Base-by-base conservation (phyloP, 2,113 vertebrate species). In the Scomber scombrus region DNA sequence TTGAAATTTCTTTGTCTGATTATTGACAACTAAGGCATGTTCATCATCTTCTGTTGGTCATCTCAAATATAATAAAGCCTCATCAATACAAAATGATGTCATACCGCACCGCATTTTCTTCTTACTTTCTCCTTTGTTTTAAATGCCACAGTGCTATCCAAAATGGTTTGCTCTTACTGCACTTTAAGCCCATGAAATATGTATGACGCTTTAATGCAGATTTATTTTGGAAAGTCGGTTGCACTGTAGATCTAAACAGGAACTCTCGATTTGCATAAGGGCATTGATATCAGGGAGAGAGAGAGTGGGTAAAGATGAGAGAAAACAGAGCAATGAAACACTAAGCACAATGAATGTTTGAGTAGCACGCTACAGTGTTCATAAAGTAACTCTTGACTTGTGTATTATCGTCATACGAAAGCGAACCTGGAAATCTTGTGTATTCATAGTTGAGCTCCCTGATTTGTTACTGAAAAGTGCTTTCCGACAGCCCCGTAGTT, bases 161-260 rank as follows among this genome's bases (percentile, higher is more conserved):
- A 91, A 93, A 92, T 82, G 71, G 81, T 84, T 89, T 86, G 81
- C 90, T 93, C 86, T 89, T 84, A 89, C 81, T 86, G 88, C 91
- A 91, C 90, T 93, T 92, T 79, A 88, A 75, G 65, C 73, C 61
- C 66, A 94, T 94, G 83, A 94, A 94, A 93, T 94, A 94, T 94
- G 88, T 92, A 93, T 94, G 88, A 89, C 29, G 56, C 88, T 90
- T 91, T 92, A 91, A 90, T 93, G 90, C 85, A 85, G 88, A 88
- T 90, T 89, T 93, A 92, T 94, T 93, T 93, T 88, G 87, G 90
- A 91, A 91, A 88, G 87, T 92, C 78, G 2, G 83, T 91, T 91
- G 85, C 85, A 82, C 82, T 86, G 89, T 92, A 73, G 82, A 86
- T 90, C 90, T 82, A 89, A 89, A 89, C 84, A 89, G 74, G 89